Percentiles rank a stretch among this genome's conserved stretches.
These are phyloP conservation scores for Caloenas nicobarica DNA, from an alignment of 2,113 vertebrate species.

Conservation along the genomic window DNA sequence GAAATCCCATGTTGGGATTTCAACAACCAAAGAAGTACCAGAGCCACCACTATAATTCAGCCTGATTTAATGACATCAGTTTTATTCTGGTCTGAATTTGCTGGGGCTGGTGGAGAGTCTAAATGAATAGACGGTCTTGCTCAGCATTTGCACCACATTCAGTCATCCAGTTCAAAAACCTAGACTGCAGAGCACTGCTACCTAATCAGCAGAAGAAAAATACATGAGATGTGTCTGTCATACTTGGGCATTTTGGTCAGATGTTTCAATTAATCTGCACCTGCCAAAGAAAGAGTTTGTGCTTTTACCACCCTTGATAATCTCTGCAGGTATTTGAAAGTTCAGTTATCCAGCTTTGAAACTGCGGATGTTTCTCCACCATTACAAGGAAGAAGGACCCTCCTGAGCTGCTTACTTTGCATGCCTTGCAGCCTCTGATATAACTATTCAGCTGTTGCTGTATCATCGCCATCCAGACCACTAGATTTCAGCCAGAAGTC, in stretches of 20 bases:
- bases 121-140: background rate
- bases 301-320: background rate
- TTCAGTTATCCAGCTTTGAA: background rate
- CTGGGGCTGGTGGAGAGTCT: background rate
- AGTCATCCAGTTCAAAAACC: background rate
- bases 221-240: background rate
- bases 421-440: background rate
- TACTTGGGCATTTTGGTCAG: background rate
- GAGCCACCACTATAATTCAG: background rate
- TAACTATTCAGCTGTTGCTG: background rate
- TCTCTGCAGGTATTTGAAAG: background rate
- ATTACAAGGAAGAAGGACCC: background rate
- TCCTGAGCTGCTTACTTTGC: background rate
- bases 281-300: background rate
- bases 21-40: background rate
- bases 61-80: background rate
- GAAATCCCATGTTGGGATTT: background rate
- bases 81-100: background rate
- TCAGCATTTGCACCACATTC: rapidly evolving
- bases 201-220: background rate
- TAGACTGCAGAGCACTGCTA: background rate
- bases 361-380: background rate
- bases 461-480: background rate
- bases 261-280: background rate
- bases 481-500: background rate